Percentiles rank a stretch among this genome's conserved stretches.
Conservation (phyloP, 2,888 invertebrate species). For the Bembecia ichneumoniformis region DNA sequence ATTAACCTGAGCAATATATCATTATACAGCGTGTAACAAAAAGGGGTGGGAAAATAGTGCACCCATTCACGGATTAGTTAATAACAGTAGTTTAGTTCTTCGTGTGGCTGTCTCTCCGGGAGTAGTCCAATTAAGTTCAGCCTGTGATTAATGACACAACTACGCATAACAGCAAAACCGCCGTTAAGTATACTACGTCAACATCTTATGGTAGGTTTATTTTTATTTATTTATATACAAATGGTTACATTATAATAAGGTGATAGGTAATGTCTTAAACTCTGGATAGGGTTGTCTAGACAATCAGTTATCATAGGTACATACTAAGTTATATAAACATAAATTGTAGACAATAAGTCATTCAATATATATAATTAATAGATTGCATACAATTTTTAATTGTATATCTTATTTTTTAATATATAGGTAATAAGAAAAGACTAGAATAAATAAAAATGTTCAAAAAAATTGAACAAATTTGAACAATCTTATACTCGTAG, state of each 20-base stretch:
- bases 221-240: no score
- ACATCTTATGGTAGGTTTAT: no score
- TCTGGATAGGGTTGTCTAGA: no score
- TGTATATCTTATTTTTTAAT: no score
- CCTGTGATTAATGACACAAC: slow-evolving; percentile 48
- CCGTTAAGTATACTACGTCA: neutral
- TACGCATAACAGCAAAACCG: slow-evolving; percentile 13
- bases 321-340: no score
- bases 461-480: neutral
- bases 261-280: no score
- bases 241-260: no score
- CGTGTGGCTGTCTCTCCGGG: slow-evolving; percentile 39
- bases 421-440: no score
- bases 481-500: neutral
- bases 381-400: no score
- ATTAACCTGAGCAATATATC: neutral
- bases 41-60: neutral
- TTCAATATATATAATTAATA: no score
- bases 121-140: slow-evolving; percentile 56
- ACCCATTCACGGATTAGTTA: neutral
- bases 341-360: no score
- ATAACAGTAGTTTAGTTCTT: slow-evolving; percentile 11
- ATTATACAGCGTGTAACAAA: neutral
- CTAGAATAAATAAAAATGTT: neutral
- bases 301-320: no score